Conservation (phyloP, 1,140 invertebrate genomes). For the Carposina sasakii region DNA sequence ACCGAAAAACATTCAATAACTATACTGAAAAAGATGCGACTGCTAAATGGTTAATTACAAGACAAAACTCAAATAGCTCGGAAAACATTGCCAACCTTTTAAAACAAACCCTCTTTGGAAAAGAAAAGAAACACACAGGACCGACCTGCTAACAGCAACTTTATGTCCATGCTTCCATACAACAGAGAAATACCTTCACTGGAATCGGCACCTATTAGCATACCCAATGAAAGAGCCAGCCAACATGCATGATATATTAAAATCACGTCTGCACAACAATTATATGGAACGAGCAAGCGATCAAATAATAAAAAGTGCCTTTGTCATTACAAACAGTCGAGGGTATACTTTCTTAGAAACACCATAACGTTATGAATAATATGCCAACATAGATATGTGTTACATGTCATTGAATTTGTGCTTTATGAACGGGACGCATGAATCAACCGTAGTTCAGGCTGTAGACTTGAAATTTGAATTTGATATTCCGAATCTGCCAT, state of each 20-base stretch:
- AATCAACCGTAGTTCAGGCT: too few relatives aligned
- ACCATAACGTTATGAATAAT: constrained; percentile 50
- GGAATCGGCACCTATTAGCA: constrained; percentile 54
- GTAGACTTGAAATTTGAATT: too few relatives aligned
- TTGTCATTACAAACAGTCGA: constrained; percentile 61
- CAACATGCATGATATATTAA: constrained; percentile 67
- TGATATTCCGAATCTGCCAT: too few relatives aligned
- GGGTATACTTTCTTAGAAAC: constrained; percentile 49
- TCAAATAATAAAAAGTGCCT: constrained; percentile 69
- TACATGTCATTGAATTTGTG: too few relatives aligned
- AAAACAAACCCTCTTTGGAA: too few relatives aligned
- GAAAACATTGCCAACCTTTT: too few relatives aligned
- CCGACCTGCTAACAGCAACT: constrained; percentile 27
- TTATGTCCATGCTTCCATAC: constrained; percentile 37
- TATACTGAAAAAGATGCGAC: too few relatives aligned
- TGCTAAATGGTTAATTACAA: too few relatives aligned
- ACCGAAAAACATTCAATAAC: too few relatives aligned
- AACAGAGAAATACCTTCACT: constrained; percentile 22
- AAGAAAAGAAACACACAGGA: constrained; percentile 17
- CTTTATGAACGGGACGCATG: too few relatives aligned
- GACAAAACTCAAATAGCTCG: too few relatives aligned
- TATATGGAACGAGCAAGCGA: constrained; percentile 59
- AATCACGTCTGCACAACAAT: constrained; percentile 66
- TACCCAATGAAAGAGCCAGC: constrained; percentile 57
- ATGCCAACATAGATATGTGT: too few relatives aligned